Evolutionary conservation across 2,888 invertebrate species (phyloP).

Genomic region (Spisula solida): DNA sequence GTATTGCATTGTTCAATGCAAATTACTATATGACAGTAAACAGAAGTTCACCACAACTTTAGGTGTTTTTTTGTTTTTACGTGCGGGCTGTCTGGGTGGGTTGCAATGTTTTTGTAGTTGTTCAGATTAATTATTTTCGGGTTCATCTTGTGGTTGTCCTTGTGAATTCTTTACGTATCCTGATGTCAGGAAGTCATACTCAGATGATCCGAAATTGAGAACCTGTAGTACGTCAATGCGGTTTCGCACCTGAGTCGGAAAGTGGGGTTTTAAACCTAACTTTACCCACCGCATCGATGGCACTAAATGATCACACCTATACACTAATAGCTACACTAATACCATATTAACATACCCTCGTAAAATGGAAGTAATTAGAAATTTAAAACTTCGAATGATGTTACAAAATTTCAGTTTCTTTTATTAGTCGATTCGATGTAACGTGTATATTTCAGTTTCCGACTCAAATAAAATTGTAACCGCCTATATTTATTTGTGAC

Average conservation of each 20-base stretch:
- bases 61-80: too few species aligned
- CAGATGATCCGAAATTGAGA: background rate
- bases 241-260: background rate
- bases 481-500: background rate
- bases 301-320: background rate
- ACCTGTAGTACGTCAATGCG: background rate
- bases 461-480: constrained; percentile 21
- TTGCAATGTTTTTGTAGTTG: too few species aligned
- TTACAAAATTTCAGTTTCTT: background rate
- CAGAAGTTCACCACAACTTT: too few species aligned
- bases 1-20: too few species aligned
- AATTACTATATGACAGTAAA: too few species aligned
- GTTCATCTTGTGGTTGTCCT: too few species aligned
- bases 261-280: background rate
- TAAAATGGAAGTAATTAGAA: background rate
- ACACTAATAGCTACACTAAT: background rate
- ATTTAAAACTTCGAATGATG: background rate
- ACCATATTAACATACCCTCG: background rate
- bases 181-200: background rate
- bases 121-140: too few species aligned
- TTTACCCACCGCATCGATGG: background rate
- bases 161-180: background rate
- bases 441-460: background rate
- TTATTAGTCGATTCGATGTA: background rate
- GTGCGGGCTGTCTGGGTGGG: too few species aligned